Evolutionary conservation across 2,113 vertebrate species (phyloP), one percentile per base, ranked within the genome.

Genomic region (Merops nubicus): DNA sequence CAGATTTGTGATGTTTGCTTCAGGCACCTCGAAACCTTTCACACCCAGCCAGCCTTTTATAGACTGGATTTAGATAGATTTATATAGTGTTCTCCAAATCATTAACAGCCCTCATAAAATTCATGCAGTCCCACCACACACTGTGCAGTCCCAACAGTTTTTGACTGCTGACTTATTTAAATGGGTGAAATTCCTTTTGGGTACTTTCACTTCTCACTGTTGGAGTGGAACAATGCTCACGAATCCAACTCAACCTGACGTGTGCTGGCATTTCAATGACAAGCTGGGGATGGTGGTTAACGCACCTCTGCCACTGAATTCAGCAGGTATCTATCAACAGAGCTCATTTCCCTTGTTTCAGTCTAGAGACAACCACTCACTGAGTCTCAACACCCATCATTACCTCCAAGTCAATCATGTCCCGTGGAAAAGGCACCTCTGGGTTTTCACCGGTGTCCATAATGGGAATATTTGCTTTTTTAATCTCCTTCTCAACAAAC

Each of bases 371-470:
- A 90, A 74, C 45, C 0, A 21, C 26, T 10, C 20, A 10, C 16
- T 7, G 12, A 76, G 36, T n/a, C 17, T 69, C 36, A 42, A 18
- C 45, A 53, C 31, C 25, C 62, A 42, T 84, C 36, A 26, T 98
- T 98, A 99, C 99, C 99, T 99, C 99, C 77, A 99, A 94, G 91
- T 99, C 99, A 76, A 99, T 99, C 99, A 99, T 99, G 97, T 99
- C 99, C 85, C 99, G 98, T 14, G 99, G 99, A 84, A 99, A 99
- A 48, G 99, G 99, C 65, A 99, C 99, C 97, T 99, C 99, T 0
- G 99, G 99, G 94, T 99, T 99, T 95, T 99, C 99, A 2, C 99
- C 99, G 0, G 99, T 99, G 97, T 99, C 99, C 69, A 99, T 91
- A 56, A 99, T 98, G 5, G 98, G 98, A 85, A 99, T 99, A 88